phyloP scores from a whole-genome alignment of 2,113 vertebrate genomes.

The Rhombomys opimus region DNA sequence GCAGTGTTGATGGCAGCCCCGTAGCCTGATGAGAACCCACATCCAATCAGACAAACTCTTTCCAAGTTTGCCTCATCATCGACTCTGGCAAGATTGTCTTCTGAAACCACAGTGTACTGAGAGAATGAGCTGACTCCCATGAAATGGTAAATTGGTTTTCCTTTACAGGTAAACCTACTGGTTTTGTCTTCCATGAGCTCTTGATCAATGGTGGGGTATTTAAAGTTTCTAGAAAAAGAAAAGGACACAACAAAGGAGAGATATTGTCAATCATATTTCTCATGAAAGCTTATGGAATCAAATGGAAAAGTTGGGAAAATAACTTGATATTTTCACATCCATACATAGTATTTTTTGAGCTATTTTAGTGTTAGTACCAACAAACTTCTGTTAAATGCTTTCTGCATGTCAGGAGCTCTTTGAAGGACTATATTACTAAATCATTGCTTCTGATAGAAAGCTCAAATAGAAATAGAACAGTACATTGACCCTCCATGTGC shows the following conservation, averaged over 20 bases:
- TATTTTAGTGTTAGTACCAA: background rate
- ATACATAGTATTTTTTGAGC: background rate
- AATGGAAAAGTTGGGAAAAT: conserved; percentile 13
- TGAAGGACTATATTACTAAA: background rate
- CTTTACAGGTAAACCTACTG: conserved; percentile 89
- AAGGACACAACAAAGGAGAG: background rate
- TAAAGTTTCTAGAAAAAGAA: conserved; percentile 13
- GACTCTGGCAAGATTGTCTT: conserved; percentile 88
- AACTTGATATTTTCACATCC: background rate
- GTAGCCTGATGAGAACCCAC: conserved; percentile 90
- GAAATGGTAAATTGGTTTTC: conserved; percentile 88
- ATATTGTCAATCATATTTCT: background rate
- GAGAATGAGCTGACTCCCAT: conserved; percentile 90
- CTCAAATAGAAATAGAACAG: background rate
- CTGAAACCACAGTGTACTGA: conserved; percentile 89
- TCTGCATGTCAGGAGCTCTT: background rate
- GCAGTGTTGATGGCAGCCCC: conserved; percentile 90
- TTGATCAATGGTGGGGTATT: conserved; percentile 34
- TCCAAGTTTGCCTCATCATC: conserved; percentile 88
- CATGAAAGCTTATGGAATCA: background rate
- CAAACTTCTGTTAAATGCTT: background rate
- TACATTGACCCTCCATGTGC: background rate
- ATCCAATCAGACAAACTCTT: conserved; percentile 91
- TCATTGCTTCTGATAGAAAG: background rate
- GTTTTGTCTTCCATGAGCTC: conserved; percentile 81